A percentile compares a stretch with the other conserved stretches of the same genome.
phyloP scores from a whole-genome alignment of 1,140 invertebrate genomes.

The Bombus impatiens region DNA sequence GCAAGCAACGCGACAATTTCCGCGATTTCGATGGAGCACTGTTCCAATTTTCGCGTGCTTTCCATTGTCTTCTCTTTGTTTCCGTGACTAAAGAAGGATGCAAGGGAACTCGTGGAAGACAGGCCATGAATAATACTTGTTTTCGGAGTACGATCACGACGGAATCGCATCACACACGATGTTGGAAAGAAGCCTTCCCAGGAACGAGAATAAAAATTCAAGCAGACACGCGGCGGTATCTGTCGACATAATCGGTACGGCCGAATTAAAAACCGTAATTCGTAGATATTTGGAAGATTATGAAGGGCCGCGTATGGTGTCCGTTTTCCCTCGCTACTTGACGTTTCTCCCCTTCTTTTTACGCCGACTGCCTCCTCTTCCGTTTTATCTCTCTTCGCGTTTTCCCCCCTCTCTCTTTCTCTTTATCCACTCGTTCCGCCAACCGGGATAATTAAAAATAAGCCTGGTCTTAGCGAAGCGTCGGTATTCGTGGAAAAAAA shows the following conservation, averaged over 20 bases:
- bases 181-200: constrained; percentile 25
- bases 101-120: neutral
- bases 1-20: constrained; percentile 10
- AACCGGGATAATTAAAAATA: constrained; percentile 35
- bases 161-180: constrained; percentile 41
- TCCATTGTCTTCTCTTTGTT: constrained; percentile 8
- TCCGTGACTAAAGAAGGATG: neutral
- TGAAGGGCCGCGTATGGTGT: neutral
- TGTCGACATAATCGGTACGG: constrained; percentile 56
- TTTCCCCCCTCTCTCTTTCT: neutral
- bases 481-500: neutral
- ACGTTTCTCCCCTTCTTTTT: neutral
- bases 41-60: neutral
- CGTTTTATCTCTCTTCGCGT: too few species aligned
- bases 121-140: constrained; percentile 55
- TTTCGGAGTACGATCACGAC: constrained; percentile 31
- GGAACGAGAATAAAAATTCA: constrained; percentile 55
- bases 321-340: neutral
- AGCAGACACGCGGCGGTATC: constrained; percentile 35
- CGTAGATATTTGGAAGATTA: constrained; percentile 54
- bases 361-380: neutral
- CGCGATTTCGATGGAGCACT: constrained; percentile 24
- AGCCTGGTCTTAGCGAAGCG: neutral
- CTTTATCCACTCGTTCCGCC: neutral
- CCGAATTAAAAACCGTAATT: constrained; percentile 65